A percentile compares a stretch with the other conserved stretches of the same genome.
phyloP scores from a whole-genome alignment of 2,113 vertebrate genomes.

The Phylloscopus trochilus region DNA sequence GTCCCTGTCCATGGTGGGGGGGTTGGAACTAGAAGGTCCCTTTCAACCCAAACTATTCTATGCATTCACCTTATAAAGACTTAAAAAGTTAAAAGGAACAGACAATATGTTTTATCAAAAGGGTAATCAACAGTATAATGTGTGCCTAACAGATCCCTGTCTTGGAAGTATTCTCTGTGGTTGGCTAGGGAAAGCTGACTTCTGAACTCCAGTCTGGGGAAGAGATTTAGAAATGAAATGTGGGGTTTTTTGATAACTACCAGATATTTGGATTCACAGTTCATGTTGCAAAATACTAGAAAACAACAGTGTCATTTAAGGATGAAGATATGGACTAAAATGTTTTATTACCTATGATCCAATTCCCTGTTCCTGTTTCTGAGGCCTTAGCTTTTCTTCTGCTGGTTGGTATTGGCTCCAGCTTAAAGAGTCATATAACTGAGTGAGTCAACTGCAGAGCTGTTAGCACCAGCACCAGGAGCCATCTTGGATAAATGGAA shows the following conservation, averaged over 20 bases:
- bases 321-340: background rate
- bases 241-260: background rate
- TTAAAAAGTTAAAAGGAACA: background rate
- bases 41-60: background rate
- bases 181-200: background rate
- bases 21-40: background rate
- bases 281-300: background rate
- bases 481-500: slow-evolving; percentile 43
- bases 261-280: background rate
- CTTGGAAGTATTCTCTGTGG: background rate
- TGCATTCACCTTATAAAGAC: background rate
- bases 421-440: background rate
- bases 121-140: background rate
- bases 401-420: background rate
- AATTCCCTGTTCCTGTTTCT: background rate
- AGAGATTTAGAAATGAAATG: background rate
- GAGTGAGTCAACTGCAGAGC: background rate
- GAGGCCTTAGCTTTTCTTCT: background rate
- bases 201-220: background rate
- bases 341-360: background rate
- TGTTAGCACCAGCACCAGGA: slow-evolving; percentile 9
- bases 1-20: background rate
- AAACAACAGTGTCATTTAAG: background rate
- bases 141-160: background rate
- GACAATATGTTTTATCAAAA: background rate